Conservation (phyloP, 2,797 vertebrate genomes). For the Pseudochirops corinnae region DNA sequence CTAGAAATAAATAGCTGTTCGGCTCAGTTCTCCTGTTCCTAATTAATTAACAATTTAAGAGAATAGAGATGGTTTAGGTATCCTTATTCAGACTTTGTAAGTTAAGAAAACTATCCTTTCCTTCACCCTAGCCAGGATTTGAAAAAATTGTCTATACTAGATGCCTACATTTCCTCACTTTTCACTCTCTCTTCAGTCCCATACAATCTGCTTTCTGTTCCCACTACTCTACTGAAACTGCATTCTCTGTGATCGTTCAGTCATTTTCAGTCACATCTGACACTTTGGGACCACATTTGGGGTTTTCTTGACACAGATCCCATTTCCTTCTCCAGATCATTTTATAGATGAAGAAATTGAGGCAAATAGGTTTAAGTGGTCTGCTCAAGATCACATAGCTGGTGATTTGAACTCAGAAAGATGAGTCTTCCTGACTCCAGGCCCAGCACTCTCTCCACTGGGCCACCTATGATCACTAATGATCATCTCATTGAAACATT, state of each 20-base stretch:
- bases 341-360: neutral
- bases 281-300: neutral
- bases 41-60: neutral
- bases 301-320: neutral
- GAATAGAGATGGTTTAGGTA: neutral
- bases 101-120: neutral
- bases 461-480: neutral
- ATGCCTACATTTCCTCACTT: neutral
- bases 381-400: neutral
- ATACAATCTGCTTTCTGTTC: neutral
- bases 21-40: neutral
- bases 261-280: neutral
- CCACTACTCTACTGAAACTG: neutral
- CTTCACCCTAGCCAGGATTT: neutral
- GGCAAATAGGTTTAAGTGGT: neutral
- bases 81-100: neutral
- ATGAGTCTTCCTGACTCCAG: neutral
- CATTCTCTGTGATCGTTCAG: neutral
- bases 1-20: conserved; percentile 46
- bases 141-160: neutral
- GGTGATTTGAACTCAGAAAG: neutral
- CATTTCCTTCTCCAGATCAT: neutral
- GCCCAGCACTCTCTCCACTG: neutral
- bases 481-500: neutral
- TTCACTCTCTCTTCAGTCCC: neutral